A percentile compares a stretch with the other conserved stretches of the same genome.
These are phyloP conservation scores for Rutpela maculata DNA, from an alignment of 2,888 invertebrate species.

Conservation along the genomic window DNA sequence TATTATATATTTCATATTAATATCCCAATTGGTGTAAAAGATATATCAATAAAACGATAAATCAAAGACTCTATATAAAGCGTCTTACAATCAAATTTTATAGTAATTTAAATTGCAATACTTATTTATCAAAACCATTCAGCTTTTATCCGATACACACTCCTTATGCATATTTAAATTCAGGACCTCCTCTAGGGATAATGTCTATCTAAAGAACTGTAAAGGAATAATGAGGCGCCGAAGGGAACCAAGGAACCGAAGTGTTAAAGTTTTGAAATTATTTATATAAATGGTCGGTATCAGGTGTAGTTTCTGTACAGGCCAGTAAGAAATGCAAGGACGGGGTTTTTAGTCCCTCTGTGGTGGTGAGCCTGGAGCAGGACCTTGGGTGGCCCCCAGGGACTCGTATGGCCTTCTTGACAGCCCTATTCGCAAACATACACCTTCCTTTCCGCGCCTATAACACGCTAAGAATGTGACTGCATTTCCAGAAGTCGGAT, in stretches of 20 bases:
- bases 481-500: constrained; percentile 28
- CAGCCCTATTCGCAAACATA: constrained; percentile 71
- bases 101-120: constrained; percentile 14
- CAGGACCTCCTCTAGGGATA: constrained; percentile 23
- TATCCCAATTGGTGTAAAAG: too few relatives aligned
- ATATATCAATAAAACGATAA: neutral
- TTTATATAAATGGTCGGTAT: constrained; percentile 68
- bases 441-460: constrained; percentile 68
- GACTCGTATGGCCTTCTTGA: constrained; percentile 71
- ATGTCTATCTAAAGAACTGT: constrained; percentile 21
- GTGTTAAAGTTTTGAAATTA: constrained; percentile 62
- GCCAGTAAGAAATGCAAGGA: constrained; percentile 62
- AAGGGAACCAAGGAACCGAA: constrained; percentile 30
- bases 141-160: neutral
- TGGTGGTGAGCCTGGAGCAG: constrained; percentile 61
- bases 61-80: neutral
- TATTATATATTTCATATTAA: too few relatives aligned
- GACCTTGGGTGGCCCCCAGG: constrained; percentile 64
- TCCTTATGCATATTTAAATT: constrained; percentile 16
- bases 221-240: constrained; percentile 38
- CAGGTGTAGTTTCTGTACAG: constrained; percentile 66
- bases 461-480: constrained; percentile 66
- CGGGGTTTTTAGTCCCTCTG: constrained; percentile 65
- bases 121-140: constrained; percentile 19
- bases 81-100: neutral